Evolutionary conservation across 30 jellyfish, hydroid and myxozoan genomes (phyloP).

Genomic region (Turritopsis dohrnii): DNA sequence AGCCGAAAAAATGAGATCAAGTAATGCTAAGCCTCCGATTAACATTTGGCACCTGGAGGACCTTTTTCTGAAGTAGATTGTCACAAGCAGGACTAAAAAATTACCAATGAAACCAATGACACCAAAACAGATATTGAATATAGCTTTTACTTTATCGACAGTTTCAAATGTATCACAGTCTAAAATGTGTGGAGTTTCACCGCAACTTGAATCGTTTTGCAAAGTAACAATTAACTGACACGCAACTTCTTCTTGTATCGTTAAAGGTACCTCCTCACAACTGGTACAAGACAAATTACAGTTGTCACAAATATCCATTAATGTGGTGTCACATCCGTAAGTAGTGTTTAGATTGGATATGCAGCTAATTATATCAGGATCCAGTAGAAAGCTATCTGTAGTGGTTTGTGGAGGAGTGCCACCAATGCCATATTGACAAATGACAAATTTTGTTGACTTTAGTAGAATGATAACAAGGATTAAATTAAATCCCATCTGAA

Average conservation of each 20-base stretch:
- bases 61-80: background rate
- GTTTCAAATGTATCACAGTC: background rate
- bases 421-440: background rate
- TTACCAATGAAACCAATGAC: background rate
- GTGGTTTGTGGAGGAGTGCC: background rate
- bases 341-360: background rate
- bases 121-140: conserved; percentile 19
- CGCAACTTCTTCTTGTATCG: background rate
- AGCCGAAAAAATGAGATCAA: conserved; percentile 5
- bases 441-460: background rate
- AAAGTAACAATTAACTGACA: background rate
- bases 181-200: background rate
- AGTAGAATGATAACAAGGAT: background rate
- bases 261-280: background rate
- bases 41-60: background rate
- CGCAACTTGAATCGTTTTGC: background rate
- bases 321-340: background rate
- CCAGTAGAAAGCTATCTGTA: background rate
- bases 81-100: background rate
- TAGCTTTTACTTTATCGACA: background rate
- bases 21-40: background rate
- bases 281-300: background rate
- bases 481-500: background rate
- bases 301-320: background rate
- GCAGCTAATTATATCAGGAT: background rate